phyloP scores from a whole-genome alignment of 1,140 invertebrate genomes.

The Trichomalopsis sarcophagae region DNA sequence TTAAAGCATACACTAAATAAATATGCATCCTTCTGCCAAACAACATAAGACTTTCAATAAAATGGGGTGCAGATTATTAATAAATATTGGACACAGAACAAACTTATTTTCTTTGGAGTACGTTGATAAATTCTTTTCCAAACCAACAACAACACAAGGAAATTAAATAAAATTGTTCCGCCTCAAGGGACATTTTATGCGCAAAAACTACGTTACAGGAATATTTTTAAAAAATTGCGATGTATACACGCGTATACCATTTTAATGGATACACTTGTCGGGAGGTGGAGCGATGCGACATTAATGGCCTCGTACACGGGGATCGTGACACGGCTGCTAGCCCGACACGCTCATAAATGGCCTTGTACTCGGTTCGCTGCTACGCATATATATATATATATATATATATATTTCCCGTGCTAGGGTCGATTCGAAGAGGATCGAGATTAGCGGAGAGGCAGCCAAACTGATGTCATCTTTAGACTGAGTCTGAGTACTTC shows the following conservation, averaged over 20 bases:
- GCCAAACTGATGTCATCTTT: not conserved
- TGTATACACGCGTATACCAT: not conserved
- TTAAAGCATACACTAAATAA: no score
- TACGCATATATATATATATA: not conserved
- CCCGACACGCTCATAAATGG: conserved; percentile 31
- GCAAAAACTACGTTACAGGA: not conserved
- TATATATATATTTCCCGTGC: not conserved
- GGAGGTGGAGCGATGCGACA: not conserved
- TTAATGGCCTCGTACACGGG: conserved; percentile 43
- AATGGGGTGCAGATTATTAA: no score
- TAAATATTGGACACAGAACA: no score
- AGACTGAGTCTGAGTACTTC: not conserved
- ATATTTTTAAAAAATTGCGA: conserved; percentile 4
- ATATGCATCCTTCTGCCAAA: no score
- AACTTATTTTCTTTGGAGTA: no score
- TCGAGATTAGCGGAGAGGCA: not conserved
- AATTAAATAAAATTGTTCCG: conserved; percentile 39
- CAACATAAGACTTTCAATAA: no score
- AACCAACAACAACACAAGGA: not conserved
- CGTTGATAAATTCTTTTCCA: not conserved
- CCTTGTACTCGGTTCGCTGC: not conserved
- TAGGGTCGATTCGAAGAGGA: not conserved
- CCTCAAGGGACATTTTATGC: conserved; percentile 26
- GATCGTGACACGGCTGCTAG: conserved; percentile 40
- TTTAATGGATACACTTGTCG: conserved; percentile 46